Conservation (phyloP, 2,113 vertebrate genomes). For the Trematomus loennbergii region DNA sequence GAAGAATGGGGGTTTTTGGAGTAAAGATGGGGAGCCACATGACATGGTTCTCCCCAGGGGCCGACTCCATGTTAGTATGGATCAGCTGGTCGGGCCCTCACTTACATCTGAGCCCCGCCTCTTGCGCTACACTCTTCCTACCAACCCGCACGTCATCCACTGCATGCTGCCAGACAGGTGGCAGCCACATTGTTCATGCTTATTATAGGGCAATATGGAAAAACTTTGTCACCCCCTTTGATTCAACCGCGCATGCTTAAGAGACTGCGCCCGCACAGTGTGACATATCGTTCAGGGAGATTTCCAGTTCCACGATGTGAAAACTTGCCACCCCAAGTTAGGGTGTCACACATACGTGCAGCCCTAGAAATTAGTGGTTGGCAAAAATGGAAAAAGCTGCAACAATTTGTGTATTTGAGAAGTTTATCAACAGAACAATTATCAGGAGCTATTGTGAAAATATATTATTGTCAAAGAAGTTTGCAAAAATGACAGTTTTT, state of each 20-base stretch:
- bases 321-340: not conserved
- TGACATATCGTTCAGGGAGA: slow-evolving; percentile 17
- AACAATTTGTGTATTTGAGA: no score
- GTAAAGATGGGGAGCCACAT: slow-evolving; percentile 19
- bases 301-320: not conserved
- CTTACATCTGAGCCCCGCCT: slow-evolving; percentile 38
- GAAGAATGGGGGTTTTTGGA: slow-evolving; percentile 26
- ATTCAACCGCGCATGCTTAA: slow-evolving; percentile 21
- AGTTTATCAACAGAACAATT: no score
- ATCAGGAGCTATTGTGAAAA: no score
- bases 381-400: not conserved
- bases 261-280: not conserved
- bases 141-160: slow-evolving; percentile 29
- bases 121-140: slow-evolving; percentile 70
- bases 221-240: slow-evolving; percentile 36
- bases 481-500: no score
- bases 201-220: slow-evolving; percentile 5
- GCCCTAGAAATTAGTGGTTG: not conserved
- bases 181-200: slow-evolving; percentile 45
- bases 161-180: slow-evolving; percentile 56
- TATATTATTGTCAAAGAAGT: no score
- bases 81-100: slow-evolving; percentile 52
- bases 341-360: not conserved
- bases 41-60: slow-evolving; percentile 22
- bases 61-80: slow-evolving; percentile 22